phyloP scores from a whole-genome alignment of 2,113 vertebrate genomes.

The Hyperopisus bebe region DNA sequence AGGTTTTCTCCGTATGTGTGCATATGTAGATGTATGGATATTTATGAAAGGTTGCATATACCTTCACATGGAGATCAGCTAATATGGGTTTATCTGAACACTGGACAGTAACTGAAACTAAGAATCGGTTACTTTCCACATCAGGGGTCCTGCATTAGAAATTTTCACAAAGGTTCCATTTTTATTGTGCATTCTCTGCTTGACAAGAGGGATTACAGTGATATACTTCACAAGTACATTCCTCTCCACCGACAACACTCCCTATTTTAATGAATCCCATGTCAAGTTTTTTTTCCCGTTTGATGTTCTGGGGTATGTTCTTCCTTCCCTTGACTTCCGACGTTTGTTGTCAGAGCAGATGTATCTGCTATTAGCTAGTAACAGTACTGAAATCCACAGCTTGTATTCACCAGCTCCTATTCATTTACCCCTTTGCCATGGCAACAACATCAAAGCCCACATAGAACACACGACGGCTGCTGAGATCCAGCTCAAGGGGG shows the following conservation, averaged over 20 bases:
- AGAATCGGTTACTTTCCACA: not conserved
- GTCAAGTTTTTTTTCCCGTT: not conserved
- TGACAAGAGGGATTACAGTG: not conserved
- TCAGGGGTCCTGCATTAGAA: not conserved
- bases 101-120: not conserved
- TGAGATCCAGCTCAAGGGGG: not conserved
- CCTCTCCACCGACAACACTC: not conserved
- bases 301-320: not conserved
- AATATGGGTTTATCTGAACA: not conserved
- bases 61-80: not conserved
- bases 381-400: not conserved
- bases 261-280: not conserved
- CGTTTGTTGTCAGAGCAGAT: constrained; percentile 1
- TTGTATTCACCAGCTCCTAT: not conserved
- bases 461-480: not conserved
- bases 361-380: not conserved
- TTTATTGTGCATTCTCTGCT: not conserved
- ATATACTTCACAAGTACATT: not conserved
- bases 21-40: not conserved
- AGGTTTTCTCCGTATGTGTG: not conserved
- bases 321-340: not conserved
- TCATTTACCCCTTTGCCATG: constrained; percentile 21
- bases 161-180: not conserved
- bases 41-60: not conserved
- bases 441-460: constrained; percentile 20